Evolutionary conservation across 23 tunicate genomes (phyloP), one percentile per base, ranked within the genome.

Genomic region (Halocynthia aurantium): DNA sequence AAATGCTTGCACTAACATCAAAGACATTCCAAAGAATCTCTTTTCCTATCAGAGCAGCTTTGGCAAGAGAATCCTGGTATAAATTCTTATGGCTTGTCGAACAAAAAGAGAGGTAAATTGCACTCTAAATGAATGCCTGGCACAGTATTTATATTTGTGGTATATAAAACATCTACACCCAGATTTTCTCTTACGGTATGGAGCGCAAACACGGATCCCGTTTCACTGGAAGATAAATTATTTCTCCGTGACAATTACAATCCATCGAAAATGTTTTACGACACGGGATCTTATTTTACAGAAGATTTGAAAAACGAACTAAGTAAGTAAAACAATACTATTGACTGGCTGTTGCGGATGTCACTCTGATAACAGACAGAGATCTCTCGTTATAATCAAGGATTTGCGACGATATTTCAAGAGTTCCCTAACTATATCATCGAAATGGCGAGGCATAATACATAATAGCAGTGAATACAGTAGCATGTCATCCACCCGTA

Each of bases 71-170:
- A 5, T 89, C 96, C 7, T 89, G 96, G 96, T 67, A 80, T 49
- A 84, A 74, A 53, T 89, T 89, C 61, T 73, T 89, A 7, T 89
- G 96, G 96, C 75, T 89, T 6, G 61, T 89, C 44, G 96, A 89
- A 57, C 89, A 89, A 80, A 67, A 57, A 11, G 72, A 89, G 51
- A 80, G 88, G 96, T 89, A 54, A 76, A 51, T 67, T 50, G 19
- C 40, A 2, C 20, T 50, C 12, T 19, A 5, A 19, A 31, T 31
- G 44, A 31, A 31, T 31, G 44, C 44, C 44, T 31, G 44, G 2
- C 4, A 31, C 44, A 31, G 44, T 31, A 31, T 31, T 31, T 31
- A 31, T 31, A 0, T 31, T 31, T 31, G 44, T 31, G 44, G 44
- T 31, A 31, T 31, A 31, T 31, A 31, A 31, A 31, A 31, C 44